These are phyloP conservation scores for Butastur rufipennis DNA, from an alignment of 2,113 vertebrate species.

Conservation along the genomic window DNA sequence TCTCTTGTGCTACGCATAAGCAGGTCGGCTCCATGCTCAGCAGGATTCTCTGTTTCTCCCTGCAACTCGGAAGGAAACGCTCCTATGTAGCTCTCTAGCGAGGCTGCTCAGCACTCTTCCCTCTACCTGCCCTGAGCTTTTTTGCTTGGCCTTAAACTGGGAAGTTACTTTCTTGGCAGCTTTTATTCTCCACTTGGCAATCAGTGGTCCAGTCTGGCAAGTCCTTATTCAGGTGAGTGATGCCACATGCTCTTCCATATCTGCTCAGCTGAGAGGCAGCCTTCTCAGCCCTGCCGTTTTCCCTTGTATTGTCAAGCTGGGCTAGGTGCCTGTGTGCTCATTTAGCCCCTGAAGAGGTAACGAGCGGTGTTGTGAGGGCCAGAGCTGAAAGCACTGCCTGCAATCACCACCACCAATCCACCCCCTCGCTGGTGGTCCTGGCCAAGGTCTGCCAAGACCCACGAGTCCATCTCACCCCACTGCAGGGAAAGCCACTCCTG, in stretches of 20 bases:
- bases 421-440: background rate
- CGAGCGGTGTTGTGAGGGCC: rapidly evolving
- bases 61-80: background rate
- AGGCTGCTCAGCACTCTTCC: background rate
- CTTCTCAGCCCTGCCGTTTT: background rate
- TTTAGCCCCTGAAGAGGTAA: background rate
- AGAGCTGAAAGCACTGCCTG: background rate
- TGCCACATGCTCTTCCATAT: background rate
- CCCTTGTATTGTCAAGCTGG: background rate
- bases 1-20: no score
- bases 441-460: background rate
- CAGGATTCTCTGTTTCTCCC: background rate
- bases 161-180: background rate
- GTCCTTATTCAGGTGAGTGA: background rate
- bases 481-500: background rate
- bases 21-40: background rate
- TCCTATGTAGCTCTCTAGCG: background rate
- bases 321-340: background rate
- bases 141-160: background rate
- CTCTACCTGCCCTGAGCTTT: background rate
- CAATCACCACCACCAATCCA: background rate
- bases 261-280: background rate
- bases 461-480: background rate
- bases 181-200: background rate
- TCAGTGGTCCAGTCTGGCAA: background rate